Conservation (phyloP, 2,113 vertebrate genomes). For the Crotalus tigris region DNA sequence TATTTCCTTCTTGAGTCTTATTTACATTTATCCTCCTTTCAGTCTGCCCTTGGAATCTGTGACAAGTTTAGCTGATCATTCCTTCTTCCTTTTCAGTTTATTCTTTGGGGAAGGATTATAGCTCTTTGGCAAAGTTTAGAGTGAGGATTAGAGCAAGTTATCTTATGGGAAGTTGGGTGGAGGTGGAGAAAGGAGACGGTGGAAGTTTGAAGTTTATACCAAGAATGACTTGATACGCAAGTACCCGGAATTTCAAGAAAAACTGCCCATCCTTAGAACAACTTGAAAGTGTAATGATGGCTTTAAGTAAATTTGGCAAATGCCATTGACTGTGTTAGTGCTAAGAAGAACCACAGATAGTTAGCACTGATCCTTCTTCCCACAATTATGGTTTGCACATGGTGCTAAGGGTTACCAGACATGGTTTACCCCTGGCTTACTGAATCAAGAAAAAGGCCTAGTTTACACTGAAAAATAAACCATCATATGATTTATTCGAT, state of each 20-base stretch:
- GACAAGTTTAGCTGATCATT: slow-evolving; percentile 28
- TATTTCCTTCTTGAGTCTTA: background rate
- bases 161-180: slow-evolving; percentile 2
- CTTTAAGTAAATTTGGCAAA: background rate
- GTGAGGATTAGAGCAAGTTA: slow-evolving; percentile 50
- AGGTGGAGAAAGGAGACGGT: background rate
- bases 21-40: background rate
- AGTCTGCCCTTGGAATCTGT: slow-evolving; percentile 21
- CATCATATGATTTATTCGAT: background rate
- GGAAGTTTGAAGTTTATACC: background rate
- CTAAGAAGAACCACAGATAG: background rate
- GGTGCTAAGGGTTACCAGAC: background rate
- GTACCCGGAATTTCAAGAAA: background rate
- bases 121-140: slow-evolving; percentile 33
- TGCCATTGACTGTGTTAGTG: background rate
- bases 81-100: slow-evolving; percentile 9
- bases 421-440: background rate
- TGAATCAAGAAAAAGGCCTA: background rate
- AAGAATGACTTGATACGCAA: background rate
- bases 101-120: slow-evolving; percentile 40
- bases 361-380: background rate
- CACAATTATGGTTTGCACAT: background rate
- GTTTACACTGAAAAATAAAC: background rate
- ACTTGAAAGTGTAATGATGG: background rate
- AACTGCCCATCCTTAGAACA: background rate